Percentiles rank a stretch among this genome's conserved stretches.
phyloP scores from a whole-genome alignment of 2,888 invertebrate species.

The Andricus quercusramuli region DNA sequence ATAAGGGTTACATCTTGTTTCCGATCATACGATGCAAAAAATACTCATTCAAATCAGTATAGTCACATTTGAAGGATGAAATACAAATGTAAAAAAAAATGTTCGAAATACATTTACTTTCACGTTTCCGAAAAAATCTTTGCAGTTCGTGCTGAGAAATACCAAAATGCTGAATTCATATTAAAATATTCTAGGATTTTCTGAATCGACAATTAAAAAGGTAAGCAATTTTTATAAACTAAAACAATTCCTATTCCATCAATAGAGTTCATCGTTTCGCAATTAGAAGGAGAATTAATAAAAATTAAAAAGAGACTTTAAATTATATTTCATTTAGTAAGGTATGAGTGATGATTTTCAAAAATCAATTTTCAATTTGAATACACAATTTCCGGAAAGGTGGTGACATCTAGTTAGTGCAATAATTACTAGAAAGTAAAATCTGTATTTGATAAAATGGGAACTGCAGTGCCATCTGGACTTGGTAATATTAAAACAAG shows the following conservation, averaged over 20 bases:
- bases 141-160: too few relatives aligned
- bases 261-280: not conserved
- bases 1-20: constrained; percentile 5
- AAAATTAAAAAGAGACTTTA: not conserved
- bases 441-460: not conserved
- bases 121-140: too few relatives aligned
- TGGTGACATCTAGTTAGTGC: constrained; percentile 4
- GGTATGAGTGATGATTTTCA: not conserved
- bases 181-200: too few relatives aligned
- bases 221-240: too few relatives aligned
- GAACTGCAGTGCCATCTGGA: not conserved
- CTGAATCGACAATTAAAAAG: too few relatives aligned
- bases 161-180: too few relatives aligned
- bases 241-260: not conserved
- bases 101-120: not conserved
- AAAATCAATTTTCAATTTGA: not conserved
- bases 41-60: not conserved
- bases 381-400: not conserved
- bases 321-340: not conserved
- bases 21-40: not conserved
- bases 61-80: not conserved
- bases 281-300: not conserved
- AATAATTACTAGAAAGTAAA: not conserved
- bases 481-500: not conserved
- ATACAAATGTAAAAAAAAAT: not conserved